Evolutionary conservation across 2,113 vertebrate species (phyloP).

Genomic region (Lagopus muta): DNA sequence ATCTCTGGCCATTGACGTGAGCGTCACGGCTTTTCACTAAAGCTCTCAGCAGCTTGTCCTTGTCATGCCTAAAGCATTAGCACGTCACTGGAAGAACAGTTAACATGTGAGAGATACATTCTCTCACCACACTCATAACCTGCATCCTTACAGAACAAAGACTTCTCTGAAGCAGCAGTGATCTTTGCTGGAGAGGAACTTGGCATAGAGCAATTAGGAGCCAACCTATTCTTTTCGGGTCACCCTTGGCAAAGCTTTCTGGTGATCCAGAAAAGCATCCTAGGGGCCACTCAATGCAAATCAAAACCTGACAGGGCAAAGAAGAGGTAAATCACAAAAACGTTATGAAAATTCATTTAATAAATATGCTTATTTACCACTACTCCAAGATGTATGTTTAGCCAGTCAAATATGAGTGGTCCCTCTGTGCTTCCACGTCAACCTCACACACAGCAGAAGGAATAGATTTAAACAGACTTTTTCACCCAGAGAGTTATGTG

Average conservation of each 20-base stretch:
- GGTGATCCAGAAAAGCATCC: not conserved
- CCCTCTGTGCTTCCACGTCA: fast-evolving
- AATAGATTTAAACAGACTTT: not conserved
- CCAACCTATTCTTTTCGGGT: not conserved
- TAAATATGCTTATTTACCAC: fast-evolving
- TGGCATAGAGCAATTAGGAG: not conserved
- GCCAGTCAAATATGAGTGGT: not conserved
- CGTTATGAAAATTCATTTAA: not conserved
- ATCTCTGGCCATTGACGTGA: not conserved
- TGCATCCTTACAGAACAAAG: not conserved
- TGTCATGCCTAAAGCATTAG: fast-evolving
- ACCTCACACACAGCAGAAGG: not conserved
- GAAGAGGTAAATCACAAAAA: not conserved
- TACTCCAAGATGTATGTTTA: not conserved
- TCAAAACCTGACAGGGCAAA: not conserved
- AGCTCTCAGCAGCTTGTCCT: not conserved
- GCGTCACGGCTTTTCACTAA: not conserved
- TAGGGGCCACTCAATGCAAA: not conserved
- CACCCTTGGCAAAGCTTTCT: not conserved
- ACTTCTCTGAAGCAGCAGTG: not conserved
- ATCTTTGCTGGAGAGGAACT: not conserved
- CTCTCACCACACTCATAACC: not conserved
- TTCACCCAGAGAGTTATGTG: not conserved
- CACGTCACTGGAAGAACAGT: not conserved
- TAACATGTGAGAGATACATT: not conserved